These are phyloP conservation scores for Dolichomitus sp. DNA, from an alignment of 2,888 invertebrate genomes.

Conservation along the genomic window DNA sequence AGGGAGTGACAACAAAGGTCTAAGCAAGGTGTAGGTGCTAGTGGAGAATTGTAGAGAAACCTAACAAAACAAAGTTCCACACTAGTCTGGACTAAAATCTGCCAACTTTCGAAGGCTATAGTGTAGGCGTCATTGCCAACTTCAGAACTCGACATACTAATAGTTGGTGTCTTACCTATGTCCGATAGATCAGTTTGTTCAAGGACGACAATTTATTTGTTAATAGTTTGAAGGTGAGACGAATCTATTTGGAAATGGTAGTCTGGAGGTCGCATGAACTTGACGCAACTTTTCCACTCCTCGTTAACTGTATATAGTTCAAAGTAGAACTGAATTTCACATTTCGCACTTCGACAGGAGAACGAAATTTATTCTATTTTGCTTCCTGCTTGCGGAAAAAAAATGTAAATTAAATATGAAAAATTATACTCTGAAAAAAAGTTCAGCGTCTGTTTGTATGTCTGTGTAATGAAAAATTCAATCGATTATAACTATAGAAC, in stretches of 20 bases:
- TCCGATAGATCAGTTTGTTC: constrained; percentile 1
- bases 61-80: constrained; percentile 8
- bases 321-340: not conserved
- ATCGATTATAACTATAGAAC: no score
- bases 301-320: not conserved
- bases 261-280: constrained; percentile 3
- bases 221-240: not conserved
- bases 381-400: no score
- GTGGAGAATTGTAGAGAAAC: constrained; percentile 6
- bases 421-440: no score
- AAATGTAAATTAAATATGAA: no score
- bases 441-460: no score
- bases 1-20: constrained; percentile 14
- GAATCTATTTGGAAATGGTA: not conserved
- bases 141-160: constrained; percentile 7
- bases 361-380: no score
- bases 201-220: not conserved
- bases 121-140: not conserved
- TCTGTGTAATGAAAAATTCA: no score
- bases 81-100: not conserved
- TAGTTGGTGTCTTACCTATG: not conserved
- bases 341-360: not conserved
- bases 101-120: not conserved
- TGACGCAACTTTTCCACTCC: not conserved
- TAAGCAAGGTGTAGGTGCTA: not conserved